These are phyloP conservation scores for Brachionus sp. DNA, from an alignment of 1,140 invertebrate species.

Conservation along the genomic window DNA sequence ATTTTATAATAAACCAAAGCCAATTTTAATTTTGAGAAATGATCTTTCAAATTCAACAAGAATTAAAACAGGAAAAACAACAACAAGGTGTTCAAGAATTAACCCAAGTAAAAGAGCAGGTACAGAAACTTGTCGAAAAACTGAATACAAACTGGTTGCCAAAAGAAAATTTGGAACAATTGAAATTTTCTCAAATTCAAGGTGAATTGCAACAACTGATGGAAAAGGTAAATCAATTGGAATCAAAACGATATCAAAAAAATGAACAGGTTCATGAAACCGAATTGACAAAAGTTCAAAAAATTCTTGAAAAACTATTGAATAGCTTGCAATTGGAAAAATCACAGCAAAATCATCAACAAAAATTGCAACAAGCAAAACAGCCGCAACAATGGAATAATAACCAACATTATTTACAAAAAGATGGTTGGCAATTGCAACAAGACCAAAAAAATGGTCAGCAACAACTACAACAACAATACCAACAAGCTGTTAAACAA, in stretches of 20 bases:
- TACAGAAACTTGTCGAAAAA: background rate
- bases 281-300: background rate
- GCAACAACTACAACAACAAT: background rate
- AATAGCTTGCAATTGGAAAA: background rate
- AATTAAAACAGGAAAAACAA: background rate
- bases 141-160: background rate
- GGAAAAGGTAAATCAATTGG: background rate
- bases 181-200: background rate
- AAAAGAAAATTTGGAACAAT: background rate
- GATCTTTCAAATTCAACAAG: conserved; percentile 1
- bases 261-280: no score
- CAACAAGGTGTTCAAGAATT: background rate
- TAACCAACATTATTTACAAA: background rate
- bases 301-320: background rate
- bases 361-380: no score
- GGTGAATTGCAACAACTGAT: background rate
- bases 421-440: background rate
- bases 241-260: background rate
- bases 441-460: background rate
- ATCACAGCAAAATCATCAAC: background rate
- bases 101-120: background rate
- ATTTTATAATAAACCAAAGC: conserved; percentile 10
- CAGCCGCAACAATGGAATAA: background rate
- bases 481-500: no score
- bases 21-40: conserved; percentile 14